These are phyloP conservation scores for Corvus moneduloides DNA, from an alignment of 2,113 vertebrate species.

Conservation along the genomic window DNA sequence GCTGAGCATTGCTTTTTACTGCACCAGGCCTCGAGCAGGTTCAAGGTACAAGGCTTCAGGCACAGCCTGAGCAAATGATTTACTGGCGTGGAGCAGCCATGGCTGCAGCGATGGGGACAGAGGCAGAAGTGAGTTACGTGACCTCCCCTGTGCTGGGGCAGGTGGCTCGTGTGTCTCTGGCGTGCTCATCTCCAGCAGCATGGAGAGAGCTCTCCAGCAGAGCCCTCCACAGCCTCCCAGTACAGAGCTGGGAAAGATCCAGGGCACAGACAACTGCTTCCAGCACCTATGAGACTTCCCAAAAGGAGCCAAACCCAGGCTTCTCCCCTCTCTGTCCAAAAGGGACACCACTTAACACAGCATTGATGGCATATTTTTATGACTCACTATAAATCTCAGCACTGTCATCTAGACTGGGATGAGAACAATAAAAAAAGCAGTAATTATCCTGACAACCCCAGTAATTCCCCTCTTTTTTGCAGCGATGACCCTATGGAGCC, in stretches of 20 bases:
- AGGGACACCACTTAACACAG: neutral
- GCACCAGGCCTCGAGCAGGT: neutral
- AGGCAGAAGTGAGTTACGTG: accelerated
- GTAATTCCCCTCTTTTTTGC: conserved; percentile 22
- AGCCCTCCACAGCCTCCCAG: neutral
- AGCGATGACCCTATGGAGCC: neutral
- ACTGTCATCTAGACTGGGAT: neutral
- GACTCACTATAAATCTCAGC: neutral
- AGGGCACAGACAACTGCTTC: accelerated
- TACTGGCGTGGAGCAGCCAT: neutral
- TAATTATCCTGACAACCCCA: conserved; percentile 38
- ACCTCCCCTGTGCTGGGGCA: neutral
- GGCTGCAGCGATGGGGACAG: accelerated
- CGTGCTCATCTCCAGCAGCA: neutral
- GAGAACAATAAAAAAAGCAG: conserved; percentile 11
- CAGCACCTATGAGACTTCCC: neutral
- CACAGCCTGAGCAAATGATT: conserved; percentile 6
- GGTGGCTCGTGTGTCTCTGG: neutral
- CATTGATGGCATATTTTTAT: neutral
- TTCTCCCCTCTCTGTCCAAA: neutral
- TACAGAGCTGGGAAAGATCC: neutral
- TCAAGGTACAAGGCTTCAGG: neutral
- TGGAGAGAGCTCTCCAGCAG: neutral
- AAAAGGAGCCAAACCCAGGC: neutral
- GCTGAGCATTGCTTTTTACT: neutral